A percentile compares a stretch with the other conserved stretches of the same genome.
Conservation (phyloP, 2,797 vertebrate species). For the Merluccius polli region DNA sequence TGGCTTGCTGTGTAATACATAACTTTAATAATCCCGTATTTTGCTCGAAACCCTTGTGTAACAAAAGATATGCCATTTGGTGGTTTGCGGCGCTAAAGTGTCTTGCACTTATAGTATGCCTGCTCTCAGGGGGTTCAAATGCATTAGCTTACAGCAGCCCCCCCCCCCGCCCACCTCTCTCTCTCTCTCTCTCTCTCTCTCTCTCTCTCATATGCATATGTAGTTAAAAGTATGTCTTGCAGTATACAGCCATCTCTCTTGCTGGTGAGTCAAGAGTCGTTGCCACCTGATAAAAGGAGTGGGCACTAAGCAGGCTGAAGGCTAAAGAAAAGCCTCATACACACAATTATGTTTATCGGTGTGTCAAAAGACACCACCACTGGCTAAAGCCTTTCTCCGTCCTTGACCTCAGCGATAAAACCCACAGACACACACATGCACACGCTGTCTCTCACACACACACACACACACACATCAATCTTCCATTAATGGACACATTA, state of each 20-base stretch:
- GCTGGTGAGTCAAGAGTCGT: conserved; percentile 42
- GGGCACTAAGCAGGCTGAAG: conserved; percentile 21
- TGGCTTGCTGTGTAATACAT: not conserved
- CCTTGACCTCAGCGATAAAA: conserved; percentile 16
- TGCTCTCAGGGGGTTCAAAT: not conserved
- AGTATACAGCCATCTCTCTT: conserved; percentile 32
- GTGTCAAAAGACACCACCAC: conserved; percentile 20
- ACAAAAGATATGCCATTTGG: not conserved
- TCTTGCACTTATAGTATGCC: not conserved
- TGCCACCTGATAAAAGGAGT: conserved; percentile 33
- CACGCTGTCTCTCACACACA: not conserved
- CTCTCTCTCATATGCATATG: not conserved
- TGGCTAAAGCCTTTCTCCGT: conserved; percentile 16
- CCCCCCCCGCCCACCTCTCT: not conserved
- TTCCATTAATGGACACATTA: not conserved
- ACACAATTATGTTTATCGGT: conserved; percentile 38
- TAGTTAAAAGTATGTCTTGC: conserved; percentile 11
- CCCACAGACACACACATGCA: not conserved
- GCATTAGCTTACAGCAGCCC: not conserved
- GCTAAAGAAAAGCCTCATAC: conserved; percentile 34
- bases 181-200: not conserved
- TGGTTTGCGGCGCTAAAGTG: not conserved
- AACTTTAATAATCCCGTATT: not conserved
- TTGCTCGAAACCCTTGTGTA: not conserved
- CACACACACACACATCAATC: not conserved